Evolutionary conservation across 2,113 vertebrate species (phyloP), one percentile per base, ranked within the genome.

Genomic region (Rhinichthys klamathensis): DNA sequence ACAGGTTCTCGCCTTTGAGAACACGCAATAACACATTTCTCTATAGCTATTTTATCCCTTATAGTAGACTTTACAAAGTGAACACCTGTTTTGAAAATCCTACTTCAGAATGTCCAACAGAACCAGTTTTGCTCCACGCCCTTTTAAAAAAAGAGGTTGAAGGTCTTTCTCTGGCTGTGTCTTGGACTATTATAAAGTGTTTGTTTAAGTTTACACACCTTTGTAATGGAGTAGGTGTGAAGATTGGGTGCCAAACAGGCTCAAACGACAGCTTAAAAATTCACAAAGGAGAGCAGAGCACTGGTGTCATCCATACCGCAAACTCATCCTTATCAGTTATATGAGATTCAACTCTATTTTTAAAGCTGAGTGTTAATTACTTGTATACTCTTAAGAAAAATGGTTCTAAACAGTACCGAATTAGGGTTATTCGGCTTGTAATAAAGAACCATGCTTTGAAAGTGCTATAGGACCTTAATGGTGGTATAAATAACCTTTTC

Each of bases 61-160:
- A 41, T 10, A 41, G 8, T 41, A 32, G 16, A 81, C 18, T 81
- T 25, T 16, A 70, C 38, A 51, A 46, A 18, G 23, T 13, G 25
- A 44, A 54, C 32, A 85, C 16, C 54, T 56, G n/a, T 79, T 21
- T 35, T 72, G 23, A 49, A 25, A 63, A 78, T 77, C 54, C 46
- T 67, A 12, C 27, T 23, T 32, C 16, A 74, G 46, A 85, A 77
- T 38, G 46, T 84, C 77, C 70, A 30, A 82, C 38, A 46, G 32
- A 72, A 88, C 87, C 84, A 77, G 87, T 86, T 86, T 80, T 60
- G 23, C 61, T 83, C 46, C 81, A 51, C 84, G 1, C 84, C 83
- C 84, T 84, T 74, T 58, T 16, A 51, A 63, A 85, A 85, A 46
- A 73, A 85, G 65, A 56, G 67, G 32, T 21, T 85, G 6, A 35